Base-by-base conservation (phyloP, 2,797 vertebrate genomes). In the Erpetoichthys calabaricus region DNA sequence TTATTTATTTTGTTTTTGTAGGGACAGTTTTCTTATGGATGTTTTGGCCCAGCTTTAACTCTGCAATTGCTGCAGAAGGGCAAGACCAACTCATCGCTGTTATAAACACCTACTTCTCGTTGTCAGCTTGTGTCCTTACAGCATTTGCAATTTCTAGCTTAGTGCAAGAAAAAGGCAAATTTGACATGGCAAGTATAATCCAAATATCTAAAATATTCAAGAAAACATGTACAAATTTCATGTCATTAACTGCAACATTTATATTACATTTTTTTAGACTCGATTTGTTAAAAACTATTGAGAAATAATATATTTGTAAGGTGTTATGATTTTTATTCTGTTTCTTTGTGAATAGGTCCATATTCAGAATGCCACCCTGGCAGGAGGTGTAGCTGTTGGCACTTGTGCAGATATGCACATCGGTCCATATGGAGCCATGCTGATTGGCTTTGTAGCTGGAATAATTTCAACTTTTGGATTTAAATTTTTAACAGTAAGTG, bases 41-140 rank as follows among this genome's bases (percentile, higher is more conserved):
- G 74, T 97, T 97, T 72, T 99, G 95, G 95, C 95, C 95, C 63
- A 97, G 92, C 71, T 96, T 95, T 70, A 99, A 99, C 76, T 95
- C 92, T 0, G 94, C 91, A 70, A 87, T 92, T 5, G 91, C 88
- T 4, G 1, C n/a, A 0, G 0, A 64, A 0, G 46, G 45, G 8
- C 0, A 6, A 0, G 1, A 52, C 2, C 88, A 87, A 71, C 70
- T 83, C 25, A 85, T 7, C 2, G 92, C 94, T 1, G 78, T 94
- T 7, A 59, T 90, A 63, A 98, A 98, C 78, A 98, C 95, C 0
- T 99, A 98, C 67, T 84, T 88, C 57, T 92, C 95, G 47, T 72
- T 99, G 65, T 89, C 89, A 1, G 78, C 95, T 9, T 92, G 89
- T 0, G 80, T 91, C 3, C 67, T 96, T 0, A 74, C 82, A 4